Conservation (phyloP, 2,888 invertebrate genomes). For the Nemurella pictetii region DNA sequence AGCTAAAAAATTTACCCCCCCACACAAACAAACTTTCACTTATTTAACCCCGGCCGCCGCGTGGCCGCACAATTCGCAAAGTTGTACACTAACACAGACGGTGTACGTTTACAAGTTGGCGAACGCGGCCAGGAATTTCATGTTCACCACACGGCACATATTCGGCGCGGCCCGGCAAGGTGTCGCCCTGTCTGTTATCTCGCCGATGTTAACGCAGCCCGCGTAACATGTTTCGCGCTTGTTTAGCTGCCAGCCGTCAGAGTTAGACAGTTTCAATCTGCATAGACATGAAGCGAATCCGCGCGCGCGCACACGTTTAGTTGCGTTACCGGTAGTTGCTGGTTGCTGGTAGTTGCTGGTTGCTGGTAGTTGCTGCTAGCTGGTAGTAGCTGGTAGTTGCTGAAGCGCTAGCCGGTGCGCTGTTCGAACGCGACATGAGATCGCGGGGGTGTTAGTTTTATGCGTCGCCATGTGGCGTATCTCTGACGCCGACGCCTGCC, state of each 20-base stretch:
- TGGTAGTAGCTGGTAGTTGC: not conserved
- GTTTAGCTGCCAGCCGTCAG: not conserved
- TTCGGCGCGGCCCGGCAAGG: not conserved
- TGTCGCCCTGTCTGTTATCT: not conserved
- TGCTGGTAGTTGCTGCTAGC: not conserved
- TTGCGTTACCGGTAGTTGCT: not conserved
- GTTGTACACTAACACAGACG: no score
- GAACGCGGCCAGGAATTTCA: not conserved
- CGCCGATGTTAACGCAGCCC: not conserved
- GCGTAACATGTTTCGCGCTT: not conserved
- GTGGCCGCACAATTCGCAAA: not conserved
- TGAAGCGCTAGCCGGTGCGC: not conserved
- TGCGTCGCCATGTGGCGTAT: not conserved
- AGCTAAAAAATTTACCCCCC: not conserved
- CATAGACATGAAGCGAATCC: not conserved
- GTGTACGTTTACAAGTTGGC: not conserved
- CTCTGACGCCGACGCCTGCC: not conserved
- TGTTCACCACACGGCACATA: not conserved
- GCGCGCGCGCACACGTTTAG: not conserved
- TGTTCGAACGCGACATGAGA: not conserved
- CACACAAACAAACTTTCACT: not conserved
- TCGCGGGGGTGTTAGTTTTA: not conserved
- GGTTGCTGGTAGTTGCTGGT: not conserved
- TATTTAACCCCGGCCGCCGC: no score
- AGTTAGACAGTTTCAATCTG: not conserved